A percentile compares a stretch with the other conserved stretches of the same genome.
Conservation (phyloP, 92 coral and sea anemone species). For the Palythoa caribaeorum region DNA sequence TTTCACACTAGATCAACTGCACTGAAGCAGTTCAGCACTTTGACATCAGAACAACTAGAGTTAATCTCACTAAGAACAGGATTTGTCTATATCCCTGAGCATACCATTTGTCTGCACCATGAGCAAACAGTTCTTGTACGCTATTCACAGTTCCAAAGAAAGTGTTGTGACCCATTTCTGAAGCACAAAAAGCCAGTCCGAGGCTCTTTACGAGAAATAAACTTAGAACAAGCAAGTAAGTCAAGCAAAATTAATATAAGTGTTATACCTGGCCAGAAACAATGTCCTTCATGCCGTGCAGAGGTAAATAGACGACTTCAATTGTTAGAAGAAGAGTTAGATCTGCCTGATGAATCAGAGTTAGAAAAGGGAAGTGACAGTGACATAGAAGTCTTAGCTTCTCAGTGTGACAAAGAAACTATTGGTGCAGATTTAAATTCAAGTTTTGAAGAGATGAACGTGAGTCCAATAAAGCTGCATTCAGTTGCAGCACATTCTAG, state of each 20-base stretch:
- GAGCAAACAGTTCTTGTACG: slow-evolving; percentile 55
- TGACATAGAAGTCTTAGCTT: slow-evolving; percentile 15
- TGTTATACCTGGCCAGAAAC: slow-evolving; percentile 47
- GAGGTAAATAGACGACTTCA: slow-evolving; percentile 8
- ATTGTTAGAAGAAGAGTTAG: slow-evolving; percentile 5
- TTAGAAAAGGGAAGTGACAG: slow-evolving; percentile 21
- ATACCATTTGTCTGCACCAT: slow-evolving; percentile 47
- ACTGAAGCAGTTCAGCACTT: slow-evolving; percentile 48
- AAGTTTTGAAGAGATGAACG: slow-evolving; percentile 18
- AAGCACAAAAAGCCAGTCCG: slow-evolving; percentile 50
- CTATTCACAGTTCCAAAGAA: slow-evolving; percentile 56
- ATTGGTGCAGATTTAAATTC: slow-evolving; percentile 16
- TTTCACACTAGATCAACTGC: slow-evolving; percentile 49
- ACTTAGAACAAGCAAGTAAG: slow-evolving; percentile 40
- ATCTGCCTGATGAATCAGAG: background rate
- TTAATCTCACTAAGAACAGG: slow-evolving; percentile 55
- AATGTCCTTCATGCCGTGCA: slow-evolving; percentile 50
- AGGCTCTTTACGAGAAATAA: slow-evolving; percentile 58
- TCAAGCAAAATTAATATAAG: slow-evolving; percentile 16
- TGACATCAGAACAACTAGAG: slow-evolving; percentile 46
- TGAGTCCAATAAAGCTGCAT: slow-evolving; percentile 30
- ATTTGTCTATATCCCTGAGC: slow-evolving; percentile 45
- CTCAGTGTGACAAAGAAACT: background rate
- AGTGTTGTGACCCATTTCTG: slow-evolving; percentile 55
- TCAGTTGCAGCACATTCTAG: slow-evolving; percentile 28